Conservation (phyloP, 2,113 vertebrate genomes). For the Mionectes macconnelli region DNA sequence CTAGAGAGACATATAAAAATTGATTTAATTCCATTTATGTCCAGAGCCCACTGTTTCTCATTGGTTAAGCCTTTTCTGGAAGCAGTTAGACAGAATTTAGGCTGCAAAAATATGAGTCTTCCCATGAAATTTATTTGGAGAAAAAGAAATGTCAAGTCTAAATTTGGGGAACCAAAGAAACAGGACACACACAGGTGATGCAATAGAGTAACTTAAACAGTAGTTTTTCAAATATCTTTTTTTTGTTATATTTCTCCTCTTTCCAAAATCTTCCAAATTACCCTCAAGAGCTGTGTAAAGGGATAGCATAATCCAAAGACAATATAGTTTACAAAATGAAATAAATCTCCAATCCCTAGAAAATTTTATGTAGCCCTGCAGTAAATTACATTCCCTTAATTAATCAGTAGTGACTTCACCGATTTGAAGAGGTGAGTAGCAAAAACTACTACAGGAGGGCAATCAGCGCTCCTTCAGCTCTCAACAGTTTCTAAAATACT, state of each 20-base stretch:
- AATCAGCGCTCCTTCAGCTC: background rate
- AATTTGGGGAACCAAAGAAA: background rate
- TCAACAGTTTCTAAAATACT: background rate
- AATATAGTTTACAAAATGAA: background rate
- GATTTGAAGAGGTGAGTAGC: accelerated
- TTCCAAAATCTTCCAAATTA: background rate
- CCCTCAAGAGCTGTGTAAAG: background rate
- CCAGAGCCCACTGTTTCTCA: background rate
- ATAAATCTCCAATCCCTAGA: background rate
- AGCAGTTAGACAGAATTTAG: background rate
- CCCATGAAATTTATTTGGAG: background rate
- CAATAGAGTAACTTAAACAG: background rate
- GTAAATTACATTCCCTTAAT: background rate
- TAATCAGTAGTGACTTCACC: background rate
- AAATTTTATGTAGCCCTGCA: background rate
- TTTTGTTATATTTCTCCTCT: background rate
- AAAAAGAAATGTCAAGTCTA: background rate
- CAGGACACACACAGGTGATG: background rate
- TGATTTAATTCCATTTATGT: background rate
- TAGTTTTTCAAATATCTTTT: background rate
- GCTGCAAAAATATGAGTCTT: background rate
- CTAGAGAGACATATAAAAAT: background rate
- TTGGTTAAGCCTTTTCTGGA: background rate
- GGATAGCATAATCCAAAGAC: background rate
- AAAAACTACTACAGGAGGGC: background rate